These are phyloP conservation scores for Oscheius sp. DNA, from an alignment of 2,888 invertebrate genomes.

Conservation along the genomic window DNA sequence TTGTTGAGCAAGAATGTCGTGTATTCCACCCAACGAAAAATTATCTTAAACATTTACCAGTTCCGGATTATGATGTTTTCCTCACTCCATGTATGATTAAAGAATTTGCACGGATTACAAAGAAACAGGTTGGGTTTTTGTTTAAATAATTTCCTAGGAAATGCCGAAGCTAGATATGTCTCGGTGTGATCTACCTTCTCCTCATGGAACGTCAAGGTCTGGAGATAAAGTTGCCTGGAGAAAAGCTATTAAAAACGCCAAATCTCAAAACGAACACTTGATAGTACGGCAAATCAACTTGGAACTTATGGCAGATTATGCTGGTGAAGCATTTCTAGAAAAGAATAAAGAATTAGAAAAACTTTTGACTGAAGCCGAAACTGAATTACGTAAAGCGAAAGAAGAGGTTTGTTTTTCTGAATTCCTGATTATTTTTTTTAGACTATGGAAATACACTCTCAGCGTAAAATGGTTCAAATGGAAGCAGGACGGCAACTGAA, in stretches of 20 bases:
- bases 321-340: conserved; percentile 52
- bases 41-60: conserved; percentile 86
- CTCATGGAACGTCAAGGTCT: conserved; percentile 52
- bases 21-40: conserved; percentile 93
- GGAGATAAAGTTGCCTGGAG: conserved; percentile 62
- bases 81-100: conserved; percentile 56
- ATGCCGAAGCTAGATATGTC: conserved; percentile 65
- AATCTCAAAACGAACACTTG: conserved; percentile 64
- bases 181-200: conserved; percentile 66
- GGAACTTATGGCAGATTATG: conserved; percentile 63
- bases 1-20: conserved; percentile 97
- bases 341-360: conserved; percentile 55
- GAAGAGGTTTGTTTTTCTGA: conserved; percentile 36
- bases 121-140: conserved; percentile 56
- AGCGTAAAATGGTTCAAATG: conserved; percentile 58
- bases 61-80: conserved; percentile 83
- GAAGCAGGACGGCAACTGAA: conserved; percentile 61
- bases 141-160: conserved; percentile 41
- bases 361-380: conserved; percentile 37
- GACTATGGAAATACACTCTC: conserved; percentile 61
- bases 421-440: conserved; percentile 7
- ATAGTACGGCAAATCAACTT: conserved; percentile 61
- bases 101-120: conserved; percentile 56
- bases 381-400: conserved; percentile 34
- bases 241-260: conserved; percentile 59